Conservation (phyloP, 1,140 invertebrate genomes). For the Lysiphlebus fabarum region DNA sequence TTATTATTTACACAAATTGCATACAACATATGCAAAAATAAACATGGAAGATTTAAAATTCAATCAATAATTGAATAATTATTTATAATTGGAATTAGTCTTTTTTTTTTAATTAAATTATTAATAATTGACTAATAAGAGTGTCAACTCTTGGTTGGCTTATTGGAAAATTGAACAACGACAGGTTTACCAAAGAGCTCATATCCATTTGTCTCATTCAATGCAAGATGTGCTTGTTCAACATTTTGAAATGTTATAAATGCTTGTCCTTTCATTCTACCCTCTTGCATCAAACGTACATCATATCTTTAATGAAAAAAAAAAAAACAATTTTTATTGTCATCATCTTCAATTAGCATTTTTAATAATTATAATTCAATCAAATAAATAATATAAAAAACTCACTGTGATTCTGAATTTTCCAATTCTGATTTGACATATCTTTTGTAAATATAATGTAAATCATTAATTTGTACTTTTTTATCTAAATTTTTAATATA, state of each 20-base stretch:
- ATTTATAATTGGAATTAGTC: too few species aligned
- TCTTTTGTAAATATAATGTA: slow-evolving; percentile 75
- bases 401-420: slow-evolving; percentile 56
- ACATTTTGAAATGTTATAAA: slow-evolving; percentile 80
- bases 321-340: too few species aligned
- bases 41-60: too few species aligned
- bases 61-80: too few species aligned
- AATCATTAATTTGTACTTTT: slow-evolving; percentile 70
- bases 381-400: slow-evolving; percentile 20
- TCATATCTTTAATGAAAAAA: slow-evolving; percentile 60
- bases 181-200: slow-evolving; percentile 85
- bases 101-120: neutral
- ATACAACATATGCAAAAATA: too few species aligned
- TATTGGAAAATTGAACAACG: slow-evolving; percentile 81
- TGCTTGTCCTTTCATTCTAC: slow-evolving; percentile 93
- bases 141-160: slow-evolving; percentile 47
- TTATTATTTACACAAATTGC: too few species aligned
- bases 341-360: too few species aligned
- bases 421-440: slow-evolving; percentile 60
- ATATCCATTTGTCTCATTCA: slow-evolving; percentile 86
- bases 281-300: slow-evolving; percentile 89
- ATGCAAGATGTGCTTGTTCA: slow-evolving; percentile 69
- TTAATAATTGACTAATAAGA: neutral
- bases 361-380: too few species aligned
- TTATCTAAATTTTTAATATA: slow-evolving; percentile 93